These are phyloP conservation scores for Hirtodrosophila histrioides DNA, from an alignment of 2,888 invertebrate genomes.

Conservation along the genomic window DNA sequence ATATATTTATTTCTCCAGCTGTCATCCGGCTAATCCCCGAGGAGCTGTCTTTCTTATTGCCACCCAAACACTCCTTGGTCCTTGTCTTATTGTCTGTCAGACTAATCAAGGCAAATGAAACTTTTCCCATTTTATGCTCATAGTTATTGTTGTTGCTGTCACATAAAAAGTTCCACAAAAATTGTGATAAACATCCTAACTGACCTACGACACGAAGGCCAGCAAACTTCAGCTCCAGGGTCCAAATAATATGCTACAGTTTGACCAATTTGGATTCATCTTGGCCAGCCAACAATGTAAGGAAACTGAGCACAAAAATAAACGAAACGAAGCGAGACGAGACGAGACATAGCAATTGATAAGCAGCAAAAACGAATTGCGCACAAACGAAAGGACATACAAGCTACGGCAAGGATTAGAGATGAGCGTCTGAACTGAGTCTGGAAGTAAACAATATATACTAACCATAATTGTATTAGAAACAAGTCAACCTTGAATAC, in stretches of 20 bases:
- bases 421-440: slow-evolving; percentile 22
- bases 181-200: slow-evolving; percentile 52
- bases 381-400: slow-evolving; percentile 22
- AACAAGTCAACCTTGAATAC: too few relatives aligned
- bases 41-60: slow-evolving; percentile 8
- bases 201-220: slow-evolving; percentile 38
- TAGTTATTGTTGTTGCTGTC: slow-evolving; percentile 28
- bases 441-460: background rate
- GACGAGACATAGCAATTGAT: slow-evolving; percentile 50
- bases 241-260: slow-evolving; percentile 32
- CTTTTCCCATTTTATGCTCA: slow-evolving; percentile 49
- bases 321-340: slow-evolving; percentile 31
- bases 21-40: slow-evolving; percentile 33
- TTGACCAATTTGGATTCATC: slow-evolving; percentile 30
- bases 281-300: slow-evolving; percentile 38
- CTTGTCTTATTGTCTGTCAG: background rate
- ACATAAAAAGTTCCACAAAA: slow-evolving; percentile 36
- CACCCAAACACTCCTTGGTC: background rate
- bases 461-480: too few relatives aligned
- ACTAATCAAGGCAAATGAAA: slow-evolving; percentile 54
- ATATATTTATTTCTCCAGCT: slow-evolving; percentile 13
- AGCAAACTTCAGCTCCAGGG: slow-evolving; percentile 18
- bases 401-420: slow-evolving; percentile 13
- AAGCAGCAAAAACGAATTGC: slow-evolving; percentile 21
- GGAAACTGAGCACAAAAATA: slow-evolving; percentile 9